Base-by-base conservation (phyloP, 2,888 invertebrate genomes). In the Temnothorax ravouxi region DNA sequence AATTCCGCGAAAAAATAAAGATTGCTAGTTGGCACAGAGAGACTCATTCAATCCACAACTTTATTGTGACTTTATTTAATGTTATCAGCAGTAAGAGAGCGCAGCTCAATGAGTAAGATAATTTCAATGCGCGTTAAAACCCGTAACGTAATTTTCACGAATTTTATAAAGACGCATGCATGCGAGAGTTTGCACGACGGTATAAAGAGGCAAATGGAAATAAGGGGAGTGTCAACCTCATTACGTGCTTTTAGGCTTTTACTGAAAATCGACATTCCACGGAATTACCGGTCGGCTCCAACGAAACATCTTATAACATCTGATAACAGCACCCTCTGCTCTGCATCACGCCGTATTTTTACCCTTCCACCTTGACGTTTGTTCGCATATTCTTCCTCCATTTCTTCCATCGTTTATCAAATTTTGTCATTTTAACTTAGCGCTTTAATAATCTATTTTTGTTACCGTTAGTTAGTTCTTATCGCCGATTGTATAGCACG, bases 231-330 rank as follows among this genome's bases (percentile, higher is more conserved):
- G 89, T 89, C 90, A 90, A 85, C 62, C 85, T 86, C 90, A 85
- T 90, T 90, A 88, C 81, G 79, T 74, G 86, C 85, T 85, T 84
- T 84, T 86, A 83, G 67, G 86, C 85, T 85, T 84, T 84, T 86
- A 83, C 71, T 71, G 90, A 82, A 86, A 88, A 90, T 90, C 83
- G 87, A 69, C 67, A 54, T 87, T 88, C 88, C 85, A 69, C 52
- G 83, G 79, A 85, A 86, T 84, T 83, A 71, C 64, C 67, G 69
- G 75, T 44, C 61, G 64, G 72, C 80, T 79, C 79, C 50, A 83
- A 87, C 84, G 86, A 88, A 85, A 87, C 90, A 87, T 90, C 89
- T 90, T 84, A n/a, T n/a, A n/a, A n/a, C n/a, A n/a, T 80, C 67
- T 38, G 76, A 88, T 88, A 88, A 89, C 84, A 84, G 86, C 74